Percentiles rank a stretch among this genome's conserved stretches.
Evolutionary conservation across 64 coral and sea anemone genomes (phyloP).

Genomic region (Orbicella faveolata): DNA sequence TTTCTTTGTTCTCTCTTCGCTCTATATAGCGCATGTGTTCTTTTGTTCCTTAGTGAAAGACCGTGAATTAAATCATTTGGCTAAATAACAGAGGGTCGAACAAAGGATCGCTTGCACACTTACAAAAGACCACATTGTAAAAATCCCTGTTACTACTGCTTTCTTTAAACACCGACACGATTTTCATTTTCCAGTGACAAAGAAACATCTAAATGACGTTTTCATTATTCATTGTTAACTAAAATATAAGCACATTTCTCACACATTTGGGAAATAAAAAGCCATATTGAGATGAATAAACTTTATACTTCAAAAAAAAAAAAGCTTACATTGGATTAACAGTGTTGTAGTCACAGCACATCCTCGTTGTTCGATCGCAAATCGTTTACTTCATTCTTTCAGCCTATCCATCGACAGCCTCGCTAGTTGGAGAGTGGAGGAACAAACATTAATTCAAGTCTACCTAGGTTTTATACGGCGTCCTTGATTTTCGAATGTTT

Average conservation of each 20-base stretch:
- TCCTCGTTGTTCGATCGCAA: too few relatives aligned
- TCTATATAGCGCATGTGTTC: not conserved
- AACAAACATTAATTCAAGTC: too few relatives aligned
- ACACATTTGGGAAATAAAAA: not conserved
- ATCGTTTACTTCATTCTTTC: too few relatives aligned
- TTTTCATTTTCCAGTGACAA: not conserved
- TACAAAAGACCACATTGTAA: slow-evolving; percentile 12
- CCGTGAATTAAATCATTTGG: not conserved
- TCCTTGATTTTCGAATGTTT: too few relatives aligned
- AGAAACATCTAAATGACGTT: not conserved
- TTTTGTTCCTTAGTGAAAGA: slow-evolving; percentile 8
- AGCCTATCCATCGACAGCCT: too few relatives aligned
- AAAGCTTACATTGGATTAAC: too few relatives aligned
- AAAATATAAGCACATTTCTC: not conserved
- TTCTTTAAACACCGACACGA: not conserved
- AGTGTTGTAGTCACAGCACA: too few relatives aligned
- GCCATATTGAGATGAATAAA: not conserved
- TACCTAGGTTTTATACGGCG: too few relatives aligned
- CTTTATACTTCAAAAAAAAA: not conserved
- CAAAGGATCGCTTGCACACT: slow-evolving; percentile 11
- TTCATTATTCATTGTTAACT: not conserved
- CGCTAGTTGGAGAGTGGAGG: too few relatives aligned
- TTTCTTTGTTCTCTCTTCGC: not conserved
- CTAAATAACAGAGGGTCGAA: not conserved
- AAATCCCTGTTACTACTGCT: too few relatives aligned